phyloP scores from a whole-genome alignment of 2,888 invertebrate genomes.

The Drosophila neotestacea region DNA sequence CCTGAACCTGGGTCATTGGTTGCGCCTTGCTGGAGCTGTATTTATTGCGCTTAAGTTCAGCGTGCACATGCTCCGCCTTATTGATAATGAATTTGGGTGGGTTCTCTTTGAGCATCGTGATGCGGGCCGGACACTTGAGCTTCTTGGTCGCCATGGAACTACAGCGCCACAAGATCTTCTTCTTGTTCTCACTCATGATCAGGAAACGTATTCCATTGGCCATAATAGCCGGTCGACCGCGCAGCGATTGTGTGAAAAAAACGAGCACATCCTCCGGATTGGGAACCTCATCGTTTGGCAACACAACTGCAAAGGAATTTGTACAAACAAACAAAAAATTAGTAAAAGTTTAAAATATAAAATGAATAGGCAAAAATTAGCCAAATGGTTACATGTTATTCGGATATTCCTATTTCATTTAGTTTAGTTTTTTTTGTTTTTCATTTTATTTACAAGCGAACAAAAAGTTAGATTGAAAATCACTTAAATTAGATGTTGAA shows the following conservation, averaged over 20 bases:
- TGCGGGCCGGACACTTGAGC: slow-evolving; percentile 85
- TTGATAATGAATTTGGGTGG: slow-evolving; percentile 85
- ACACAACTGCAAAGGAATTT: slow-evolving; percentile 75
- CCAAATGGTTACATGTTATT: slow-evolving; percentile 21
- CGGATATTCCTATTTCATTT: slow-evolving; percentile 9
- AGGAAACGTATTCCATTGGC: slow-evolving; percentile 85
- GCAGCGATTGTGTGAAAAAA: slow-evolving; percentile 84
- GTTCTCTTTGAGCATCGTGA: slow-evolving; percentile 84
- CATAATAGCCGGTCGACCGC: slow-evolving; percentile 85
- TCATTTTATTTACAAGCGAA: slow-evolving; percentile 57
- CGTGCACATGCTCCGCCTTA: slow-evolving; percentile 84
- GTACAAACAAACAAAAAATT: slow-evolving; percentile 10
- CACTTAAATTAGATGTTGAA: slow-evolving; percentile 64
- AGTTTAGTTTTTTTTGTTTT: slow-evolving; percentile 7
- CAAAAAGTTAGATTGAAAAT: slow-evolving; percentile 28
- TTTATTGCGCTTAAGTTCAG: slow-evolving; percentile 84
- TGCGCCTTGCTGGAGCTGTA: slow-evolving; percentile 82
- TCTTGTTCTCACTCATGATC: slow-evolving; percentile 85
- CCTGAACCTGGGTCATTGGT: slow-evolving; percentile 38
- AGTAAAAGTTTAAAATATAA: slow-evolving; percentile 4
- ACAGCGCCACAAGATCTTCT: slow-evolving; percentile 85
- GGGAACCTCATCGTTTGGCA: slow-evolving; percentile 82
- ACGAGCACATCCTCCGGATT: slow-evolving; percentile 84
- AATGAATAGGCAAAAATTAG: slow-evolving; percentile 20
- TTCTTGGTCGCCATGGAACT: slow-evolving; percentile 85